phyloP scores from a whole-genome alignment of 1,140 invertebrate species.

The Cyphomyrmex costatus region DNA sequence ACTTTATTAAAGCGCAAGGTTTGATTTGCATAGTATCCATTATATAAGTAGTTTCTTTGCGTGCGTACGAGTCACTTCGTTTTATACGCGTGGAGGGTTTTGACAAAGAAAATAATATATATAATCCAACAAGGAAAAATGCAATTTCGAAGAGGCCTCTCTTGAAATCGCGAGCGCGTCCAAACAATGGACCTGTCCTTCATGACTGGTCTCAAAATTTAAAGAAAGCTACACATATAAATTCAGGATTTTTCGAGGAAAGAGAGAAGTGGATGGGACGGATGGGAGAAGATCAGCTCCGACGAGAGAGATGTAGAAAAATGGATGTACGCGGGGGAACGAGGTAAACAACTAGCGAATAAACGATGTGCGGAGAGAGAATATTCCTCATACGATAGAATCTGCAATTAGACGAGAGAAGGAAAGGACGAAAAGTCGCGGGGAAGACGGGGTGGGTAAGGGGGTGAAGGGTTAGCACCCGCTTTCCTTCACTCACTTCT shows the following conservation, averaged over 20 bases:
- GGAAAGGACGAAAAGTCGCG: neutral
- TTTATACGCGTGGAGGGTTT: neutral
- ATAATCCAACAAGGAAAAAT: neutral
- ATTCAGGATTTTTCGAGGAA: neutral
- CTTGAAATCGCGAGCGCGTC: neutral
- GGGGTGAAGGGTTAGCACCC: neutral
- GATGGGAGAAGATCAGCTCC: neutral
- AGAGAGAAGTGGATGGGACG: neutral
- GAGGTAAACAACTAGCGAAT: too few species aligned
- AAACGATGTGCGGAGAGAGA: too few species aligned
- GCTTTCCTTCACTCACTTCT: conserved; percentile 88
- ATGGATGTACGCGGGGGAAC: too few species aligned
- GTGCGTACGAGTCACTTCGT: neutral
- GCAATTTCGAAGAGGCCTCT: neutral
- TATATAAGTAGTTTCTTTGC: conserved; percentile 1
- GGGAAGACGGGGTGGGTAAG: neutral
- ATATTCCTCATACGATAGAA: too few species aligned
- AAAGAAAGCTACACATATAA: neutral
- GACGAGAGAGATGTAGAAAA: too few species aligned
- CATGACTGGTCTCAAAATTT: too few species aligned
- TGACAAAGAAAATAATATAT: neutral
- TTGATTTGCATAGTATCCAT: neutral
- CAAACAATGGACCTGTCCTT: neutral
- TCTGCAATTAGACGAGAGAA: too few species aligned
- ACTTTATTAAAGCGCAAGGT: neutral